Percentiles rank a stretch among this genome's conserved stretches.
These are phyloP conservation scores for Adineta ricciae DNA, from an alignment of 2,888 invertebrate species.

Conservation along the genomic window DNA sequence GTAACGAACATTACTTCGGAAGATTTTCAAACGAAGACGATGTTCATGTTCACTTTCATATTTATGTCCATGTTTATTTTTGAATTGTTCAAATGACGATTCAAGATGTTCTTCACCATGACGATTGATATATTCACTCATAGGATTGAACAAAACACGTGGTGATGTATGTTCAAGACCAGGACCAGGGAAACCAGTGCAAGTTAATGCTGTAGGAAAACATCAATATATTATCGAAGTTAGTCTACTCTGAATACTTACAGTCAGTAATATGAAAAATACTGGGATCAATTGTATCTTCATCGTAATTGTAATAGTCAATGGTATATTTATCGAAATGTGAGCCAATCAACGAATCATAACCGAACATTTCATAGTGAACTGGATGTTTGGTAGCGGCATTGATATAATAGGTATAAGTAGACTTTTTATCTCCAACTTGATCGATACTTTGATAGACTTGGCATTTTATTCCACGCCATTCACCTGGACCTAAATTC, in stretches of 20 bases:
- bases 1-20: conserved; percentile 73
- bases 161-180: conserved; percentile 53
- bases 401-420: conserved; percentile 76
- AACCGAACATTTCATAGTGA: conserved; percentile 84
- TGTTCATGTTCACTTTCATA: conserved; percentile 63
- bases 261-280: conserved; percentile 25
- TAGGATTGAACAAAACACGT: conserved; percentile 66
- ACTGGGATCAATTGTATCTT: conserved; percentile 22
- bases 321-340: conserved; percentile 89
- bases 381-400: conserved; percentile 53
- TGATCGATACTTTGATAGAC: conserved; percentile 66
- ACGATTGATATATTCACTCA: conserved; percentile 71
- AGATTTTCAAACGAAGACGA: conserved; percentile 62
- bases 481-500: conserved; percentile 46
- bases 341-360: conserved; percentile 77
- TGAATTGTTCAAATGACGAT: conserved; percentile 65
- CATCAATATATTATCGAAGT: no score
- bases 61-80: conserved; percentile 60
- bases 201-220: conserved; percentile 39
- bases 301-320: conserved; percentile 59
- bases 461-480: conserved; percentile 63
- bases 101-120: conserved; percentile 55
- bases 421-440: conserved; percentile 70
- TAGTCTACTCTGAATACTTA: not conserved
- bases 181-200: conserved; percentile 71